Evolutionary conservation across 1,140 invertebrate genomes (phyloP).

Genomic region (Tetramorium parvispinum): DNA sequence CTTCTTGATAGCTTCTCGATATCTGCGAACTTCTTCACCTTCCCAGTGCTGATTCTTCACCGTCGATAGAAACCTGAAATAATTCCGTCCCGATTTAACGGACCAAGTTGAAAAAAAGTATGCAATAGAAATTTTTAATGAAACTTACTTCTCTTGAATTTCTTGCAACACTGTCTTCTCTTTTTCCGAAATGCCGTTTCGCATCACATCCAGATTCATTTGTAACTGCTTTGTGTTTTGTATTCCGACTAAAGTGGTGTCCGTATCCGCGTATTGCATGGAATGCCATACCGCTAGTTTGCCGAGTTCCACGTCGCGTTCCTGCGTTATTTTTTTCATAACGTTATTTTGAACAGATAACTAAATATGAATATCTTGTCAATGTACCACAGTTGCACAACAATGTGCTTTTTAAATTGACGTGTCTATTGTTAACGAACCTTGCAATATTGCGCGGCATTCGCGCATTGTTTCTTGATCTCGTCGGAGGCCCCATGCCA

Average conservation of each 20-base stretch:
- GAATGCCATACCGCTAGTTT: constrained; percentile 90
- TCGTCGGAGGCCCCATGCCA: constrained; percentile 94
- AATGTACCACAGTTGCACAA: neutral
- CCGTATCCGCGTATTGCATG: constrained; percentile 86
- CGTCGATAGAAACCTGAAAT: constrained; percentile 81
- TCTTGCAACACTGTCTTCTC: constrained; percentile 88
- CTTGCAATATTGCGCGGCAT: constrained; percentile 89
- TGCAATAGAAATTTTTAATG: neutral
- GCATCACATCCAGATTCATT: constrained; percentile 86
- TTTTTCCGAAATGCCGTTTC: constrained; percentile 87
- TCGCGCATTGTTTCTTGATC: constrained; percentile 88
- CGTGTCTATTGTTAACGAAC: constrained; percentile 79
- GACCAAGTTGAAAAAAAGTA: neutral
- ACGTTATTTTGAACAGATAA: neutral
- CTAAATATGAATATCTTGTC: constrained; percentile 15
- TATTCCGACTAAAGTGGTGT: constrained; percentile 90
- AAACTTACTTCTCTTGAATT: constrained; percentile 88
- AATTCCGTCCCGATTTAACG: constrained; percentile 13
- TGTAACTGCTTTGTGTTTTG: constrained; percentile 87
- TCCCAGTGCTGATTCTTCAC: constrained; percentile 85
- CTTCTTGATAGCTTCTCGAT: constrained; percentile 69
- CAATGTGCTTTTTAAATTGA: neutral
- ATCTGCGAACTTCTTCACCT: constrained; percentile 82
- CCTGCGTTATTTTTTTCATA: constrained; percentile 80
- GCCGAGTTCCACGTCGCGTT: constrained; percentile 89